Conservation (phyloP, 2,797 vertebrate species). For the Kryptolebias ocellatus region DNA sequence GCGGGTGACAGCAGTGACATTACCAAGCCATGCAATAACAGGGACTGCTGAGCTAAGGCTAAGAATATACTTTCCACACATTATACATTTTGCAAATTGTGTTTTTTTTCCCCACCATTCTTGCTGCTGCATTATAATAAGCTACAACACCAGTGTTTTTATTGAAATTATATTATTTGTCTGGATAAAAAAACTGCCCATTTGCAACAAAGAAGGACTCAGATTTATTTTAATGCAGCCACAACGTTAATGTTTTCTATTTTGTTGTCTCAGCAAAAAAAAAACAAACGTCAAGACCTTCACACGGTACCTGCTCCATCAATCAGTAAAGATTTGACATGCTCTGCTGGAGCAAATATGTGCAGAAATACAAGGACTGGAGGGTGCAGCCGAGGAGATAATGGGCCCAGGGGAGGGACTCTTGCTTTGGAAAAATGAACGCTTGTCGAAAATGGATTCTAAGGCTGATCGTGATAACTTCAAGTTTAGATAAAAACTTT, state of each 20-base stretch:
- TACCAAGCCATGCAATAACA: conserved; percentile 72
- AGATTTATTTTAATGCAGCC: conserved; percentile 36
- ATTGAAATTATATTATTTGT: conserved; percentile 26
- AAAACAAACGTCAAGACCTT: conserved; percentile 31
- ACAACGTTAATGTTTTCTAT: conserved; percentile 33
- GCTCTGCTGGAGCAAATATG: conserved; percentile 34
- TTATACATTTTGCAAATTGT: conserved; percentile 48
- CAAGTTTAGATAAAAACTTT: neutral
- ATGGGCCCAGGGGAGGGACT: neutral
- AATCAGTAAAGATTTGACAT: conserved; percentile 41
- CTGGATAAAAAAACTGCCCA: conserved; percentile 28
- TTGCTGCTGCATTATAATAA: conserved; percentile 48
- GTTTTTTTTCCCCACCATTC: conserved; percentile 1
- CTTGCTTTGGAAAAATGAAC: conserved; percentile 3
- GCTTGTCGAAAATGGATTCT: neutral
- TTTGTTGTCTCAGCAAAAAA: conserved; percentile 41
- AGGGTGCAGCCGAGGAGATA: conserved; percentile 7
- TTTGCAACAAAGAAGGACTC: conserved; percentile 11
- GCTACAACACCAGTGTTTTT: conserved; percentile 30
- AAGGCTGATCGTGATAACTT: neutral
- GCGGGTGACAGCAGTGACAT: conserved; percentile 68
- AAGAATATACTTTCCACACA: conserved; percentile 46
- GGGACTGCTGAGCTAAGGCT: conserved; percentile 67
- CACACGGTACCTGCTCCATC: conserved; percentile 32
- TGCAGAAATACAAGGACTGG: conserved; percentile 6